Base-by-base conservation (phyloP, 2,113 vertebrate genomes). In the Passer domesticus region DNA sequence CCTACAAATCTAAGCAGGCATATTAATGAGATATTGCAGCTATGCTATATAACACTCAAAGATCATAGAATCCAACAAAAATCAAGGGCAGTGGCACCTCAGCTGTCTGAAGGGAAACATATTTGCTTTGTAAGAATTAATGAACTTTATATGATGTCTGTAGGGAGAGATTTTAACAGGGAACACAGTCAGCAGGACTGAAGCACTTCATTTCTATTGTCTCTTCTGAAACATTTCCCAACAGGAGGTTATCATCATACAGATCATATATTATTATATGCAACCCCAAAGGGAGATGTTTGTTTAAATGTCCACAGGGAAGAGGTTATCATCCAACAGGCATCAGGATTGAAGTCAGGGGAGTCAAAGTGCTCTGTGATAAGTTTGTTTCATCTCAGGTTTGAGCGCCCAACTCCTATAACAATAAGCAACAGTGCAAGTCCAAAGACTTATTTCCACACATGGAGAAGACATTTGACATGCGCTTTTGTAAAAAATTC, bases 41-140 rank as follows among this genome's bases (percentile, higher is more conserved):
- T 67, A 30, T 1, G 20, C 24, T 90, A 12, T 39, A 41, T 9
- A 67, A 56, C 67, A 30, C 39, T 52, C 59, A 31, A 59, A 30
- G 47, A 47, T 75, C 76, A 37, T 1, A 59, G n/a, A 90, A 75
- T 30, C 31, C 68, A 66, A 63, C 11, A 56, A 88, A 95, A 94
- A 92, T 31, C 44, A 72, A 74, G 41, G 50, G 39, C 21, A 56
- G 56, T 60, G 63, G 56, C 9, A 18, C 68, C 52, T 67, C 43
- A 44, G 13, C 33, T 70, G 39, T 66, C 72, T 78, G 64, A 90
- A 74, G 47, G 78, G 79, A 95, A 83, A 86, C 35, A 16, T 41
- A 74, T 88, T 88, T 92, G 59, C 72, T 91, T 63, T 67, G 63
- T 56, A 88, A 95, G 83, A 86, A 80, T 77, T 90, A 86, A 80